These are phyloP conservation scores for Betta splendens DNA, from an alignment of 2,797 vertebrate genomes.

Conservation along the genomic window DNA sequence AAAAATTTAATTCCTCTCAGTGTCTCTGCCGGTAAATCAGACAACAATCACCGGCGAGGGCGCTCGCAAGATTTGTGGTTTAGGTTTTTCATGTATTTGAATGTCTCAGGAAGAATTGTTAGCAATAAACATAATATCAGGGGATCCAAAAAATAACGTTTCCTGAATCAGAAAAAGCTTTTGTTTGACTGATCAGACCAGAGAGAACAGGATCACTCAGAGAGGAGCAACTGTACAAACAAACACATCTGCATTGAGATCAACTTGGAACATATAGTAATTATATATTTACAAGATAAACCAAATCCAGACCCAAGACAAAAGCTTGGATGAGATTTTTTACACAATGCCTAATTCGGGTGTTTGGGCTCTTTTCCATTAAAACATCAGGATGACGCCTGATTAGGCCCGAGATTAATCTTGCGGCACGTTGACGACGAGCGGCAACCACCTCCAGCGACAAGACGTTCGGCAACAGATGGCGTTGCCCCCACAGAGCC, in stretches of 20 bases:
- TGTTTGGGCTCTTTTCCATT: neutral
- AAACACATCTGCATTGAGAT: neutral
- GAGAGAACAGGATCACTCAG: constrained; percentile 5
- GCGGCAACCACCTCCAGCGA: constrained; percentile 28
- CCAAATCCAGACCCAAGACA: neutral
- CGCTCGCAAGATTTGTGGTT: constrained; percentile 35
- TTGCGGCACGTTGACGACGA: neutral
- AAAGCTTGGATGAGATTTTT: constrained; percentile 15
- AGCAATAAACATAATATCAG: neutral
- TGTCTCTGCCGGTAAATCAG: constrained; percentile 58
- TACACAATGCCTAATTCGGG: neutral
- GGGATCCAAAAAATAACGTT: constrained; percentile 11
- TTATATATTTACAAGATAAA: neutral
- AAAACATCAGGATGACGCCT: neutral
- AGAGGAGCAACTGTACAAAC: constrained; percentile 1
- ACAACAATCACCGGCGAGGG: constrained; percentile 31
- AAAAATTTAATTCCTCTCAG: constrained; percentile 57
- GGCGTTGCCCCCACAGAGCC: constrained; percentile 26
- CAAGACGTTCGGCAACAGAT: constrained; percentile 45
- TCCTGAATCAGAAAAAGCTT: constrained; percentile 6
- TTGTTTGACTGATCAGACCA: constrained; percentile 24
- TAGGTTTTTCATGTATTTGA: constrained; percentile 34
- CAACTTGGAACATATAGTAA: neutral
- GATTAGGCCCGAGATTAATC: neutral
- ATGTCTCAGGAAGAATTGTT: constrained; percentile 12